Percentiles rank a stretch among this genome's conserved stretches.
These are phyloP conservation scores for Liparis tanakae DNA, from an alignment of 2,797 vertebrate genomes.

Conservation along the genomic window DNA sequence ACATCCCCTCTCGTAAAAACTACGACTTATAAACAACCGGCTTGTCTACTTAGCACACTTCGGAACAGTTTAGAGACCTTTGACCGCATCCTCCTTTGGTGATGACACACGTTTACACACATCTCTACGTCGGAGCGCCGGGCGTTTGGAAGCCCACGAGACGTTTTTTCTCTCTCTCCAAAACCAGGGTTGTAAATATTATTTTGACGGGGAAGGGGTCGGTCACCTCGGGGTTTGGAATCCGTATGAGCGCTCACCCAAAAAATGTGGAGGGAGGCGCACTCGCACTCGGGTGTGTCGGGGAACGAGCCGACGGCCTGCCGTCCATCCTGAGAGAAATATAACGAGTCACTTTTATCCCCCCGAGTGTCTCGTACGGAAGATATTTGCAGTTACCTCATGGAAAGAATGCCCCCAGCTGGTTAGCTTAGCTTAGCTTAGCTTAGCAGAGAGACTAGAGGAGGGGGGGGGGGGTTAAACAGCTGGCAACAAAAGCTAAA, in stretches of 20 bases:
- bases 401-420: not conserved
- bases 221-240: constrained; percentile 32
- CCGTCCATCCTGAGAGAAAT: not conserved
- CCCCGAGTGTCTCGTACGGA: not conserved
- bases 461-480: not conserved
- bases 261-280: constrained; percentile 28
- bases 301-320: constrained; percentile 6
- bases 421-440: not conserved
- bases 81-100: constrained; percentile 8
- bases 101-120: not conserved
- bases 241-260: constrained; percentile 23
- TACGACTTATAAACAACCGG: constrained; percentile 22
- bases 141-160: not conserved
- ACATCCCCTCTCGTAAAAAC: constrained; percentile 27
- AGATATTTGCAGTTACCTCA: not conserved
- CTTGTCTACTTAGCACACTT: constrained; percentile 19
- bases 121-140: not conserved
- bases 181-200: constrained; percentile 41
- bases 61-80: constrained; percentile 8
- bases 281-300: constrained; percentile 19
- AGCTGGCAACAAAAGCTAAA: not conserved
- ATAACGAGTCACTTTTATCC: not conserved
- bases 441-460: constrained; percentile 3
- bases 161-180: not conserved
- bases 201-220: constrained; percentile 30